Base-by-base conservation (phyloP, 2,888 invertebrate genomes). In the Dysmachus trigonus region DNA sequence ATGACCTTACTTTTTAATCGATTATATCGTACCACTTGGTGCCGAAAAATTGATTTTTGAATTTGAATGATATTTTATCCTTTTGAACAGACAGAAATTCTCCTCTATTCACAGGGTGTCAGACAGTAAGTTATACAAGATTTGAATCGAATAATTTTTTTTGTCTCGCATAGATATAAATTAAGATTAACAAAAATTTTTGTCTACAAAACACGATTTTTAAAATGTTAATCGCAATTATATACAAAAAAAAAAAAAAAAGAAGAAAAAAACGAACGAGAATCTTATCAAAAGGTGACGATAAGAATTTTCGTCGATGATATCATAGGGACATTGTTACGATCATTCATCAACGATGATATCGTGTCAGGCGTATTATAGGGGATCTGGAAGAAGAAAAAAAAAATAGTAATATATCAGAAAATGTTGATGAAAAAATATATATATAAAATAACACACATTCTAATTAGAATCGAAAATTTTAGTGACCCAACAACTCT, bases 401-500 rank as follows among this genome's bases (percentile, higher is more conserved):
- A 41, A 35, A 62, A 62, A 51, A 79, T 27, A 79, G n/a, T n/a
- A n/a, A n/a, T n/a, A 27, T 41, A 47, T 22, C 30, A 41, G 6
- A 73, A 33, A 73, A 27, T 15, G 30, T 35, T 33, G 33, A 35
- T 77, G 22, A 79, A 79, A 47, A 47, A 79, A 74, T 18, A 76
- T n/a, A 30, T 77, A 77, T 27, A 31, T 27, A 27, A 31, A 72
- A 73, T 31, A 33, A 73, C n/a, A 73, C 27, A 72, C 73, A 33
- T 76, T 76, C 38, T 76, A 76, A 76, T 76, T 35, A 76, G 76
- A 35, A 76, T 76, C 41, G 76, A 76, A 77, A 79, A 79, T 51
- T 79, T 79, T 79, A 79, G 47, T 79, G 51, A 51, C 31, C 79
- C 47, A 79, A 79, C 79, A 79, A 47, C 79, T 79, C 47, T 79